Conservation (phyloP, 2,113 vertebrate species). For the Myotis yumanensis region DNA sequence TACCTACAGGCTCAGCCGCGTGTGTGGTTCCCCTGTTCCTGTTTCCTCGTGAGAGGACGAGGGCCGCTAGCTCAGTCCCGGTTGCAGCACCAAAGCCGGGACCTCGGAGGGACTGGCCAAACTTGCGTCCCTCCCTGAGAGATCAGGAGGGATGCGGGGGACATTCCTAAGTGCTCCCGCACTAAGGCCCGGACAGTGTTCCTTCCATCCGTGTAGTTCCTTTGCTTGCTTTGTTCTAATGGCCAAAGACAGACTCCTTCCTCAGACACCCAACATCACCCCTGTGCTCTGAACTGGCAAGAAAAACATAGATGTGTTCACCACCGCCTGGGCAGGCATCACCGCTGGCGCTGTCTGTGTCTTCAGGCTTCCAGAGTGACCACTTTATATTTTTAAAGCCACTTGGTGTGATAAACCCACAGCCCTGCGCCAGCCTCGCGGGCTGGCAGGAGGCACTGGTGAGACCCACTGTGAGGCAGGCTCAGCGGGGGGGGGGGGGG, state of each 20-base stretch:
- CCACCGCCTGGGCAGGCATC: neutral
- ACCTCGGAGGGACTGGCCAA: neutral
- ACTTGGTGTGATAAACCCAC: neutral
- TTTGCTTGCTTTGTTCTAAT: neutral
- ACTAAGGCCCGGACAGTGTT: neutral
- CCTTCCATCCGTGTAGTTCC: neutral
- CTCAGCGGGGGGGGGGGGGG: too few species aligned
- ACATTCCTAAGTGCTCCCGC: neutral
- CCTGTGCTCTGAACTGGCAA: neutral
- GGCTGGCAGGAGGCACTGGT: too few species aligned
- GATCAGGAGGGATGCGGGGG: neutral
- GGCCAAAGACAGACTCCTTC: neutral
- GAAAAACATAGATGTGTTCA: neutral
- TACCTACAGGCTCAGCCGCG: neutral
- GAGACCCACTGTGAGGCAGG: neutral
- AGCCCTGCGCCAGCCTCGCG: too few species aligned
- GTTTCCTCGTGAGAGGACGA: slow-evolving; percentile 15
- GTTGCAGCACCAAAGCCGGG: slow-evolving; percentile 27
- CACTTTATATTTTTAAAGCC: neutral
- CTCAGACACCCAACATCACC: neutral
- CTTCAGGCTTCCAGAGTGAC: neutral
- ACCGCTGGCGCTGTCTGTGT: too few species aligned
- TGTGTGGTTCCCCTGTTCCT: neutral
- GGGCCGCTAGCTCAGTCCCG: neutral
- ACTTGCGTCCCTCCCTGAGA: neutral